Conservation (phyloP, 1,140 invertebrate species). For the Aphidius ervi region DNA sequence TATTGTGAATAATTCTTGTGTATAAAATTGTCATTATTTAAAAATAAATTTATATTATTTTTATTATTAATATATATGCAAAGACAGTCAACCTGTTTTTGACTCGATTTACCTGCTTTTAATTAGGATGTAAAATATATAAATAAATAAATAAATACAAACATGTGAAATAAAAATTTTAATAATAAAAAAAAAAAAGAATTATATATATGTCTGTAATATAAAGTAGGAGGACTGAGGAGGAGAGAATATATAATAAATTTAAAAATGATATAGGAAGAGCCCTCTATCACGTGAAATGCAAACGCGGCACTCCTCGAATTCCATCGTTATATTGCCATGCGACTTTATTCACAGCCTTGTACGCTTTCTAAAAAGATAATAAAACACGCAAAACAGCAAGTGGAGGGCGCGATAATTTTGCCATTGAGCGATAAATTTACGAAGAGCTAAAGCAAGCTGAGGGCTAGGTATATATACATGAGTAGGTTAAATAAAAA, state of each 20-base stretch:
- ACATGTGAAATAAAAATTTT: neutral
- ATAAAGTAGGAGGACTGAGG: too few species aligned
- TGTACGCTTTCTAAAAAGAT: constrained; percentile 30
- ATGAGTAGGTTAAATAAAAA: neutral
- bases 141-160: constrained; percentile 1
- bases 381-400: constrained; percentile 21
- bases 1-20: too few species aligned
- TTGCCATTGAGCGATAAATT: constrained; percentile 18
- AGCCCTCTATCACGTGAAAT: constrained; percentile 12
- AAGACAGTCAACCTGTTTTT: too few species aligned
- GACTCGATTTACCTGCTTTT: neutral
- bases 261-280: constrained; percentile 11
- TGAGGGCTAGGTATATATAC: neutral
- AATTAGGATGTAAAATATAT: neutral
- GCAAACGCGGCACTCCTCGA: constrained; percentile 21
- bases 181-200: constrained; percentile 9
- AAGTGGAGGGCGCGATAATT: constrained; percentile 19
- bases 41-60: too few species aligned
- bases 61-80: too few species aligned
- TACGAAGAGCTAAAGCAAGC: neutral
- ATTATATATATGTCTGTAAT: too few species aligned
- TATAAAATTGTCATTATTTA: too few species aligned
- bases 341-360: constrained; percentile 18
- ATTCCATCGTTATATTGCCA: constrained; percentile 19
- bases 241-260: too few species aligned